Percentiles rank a stretch among this genome's conserved stretches.
Evolutionary conservation across 1,140 invertebrate species (phyloP).

Genomic region (Microplitis demolitor): DNA sequence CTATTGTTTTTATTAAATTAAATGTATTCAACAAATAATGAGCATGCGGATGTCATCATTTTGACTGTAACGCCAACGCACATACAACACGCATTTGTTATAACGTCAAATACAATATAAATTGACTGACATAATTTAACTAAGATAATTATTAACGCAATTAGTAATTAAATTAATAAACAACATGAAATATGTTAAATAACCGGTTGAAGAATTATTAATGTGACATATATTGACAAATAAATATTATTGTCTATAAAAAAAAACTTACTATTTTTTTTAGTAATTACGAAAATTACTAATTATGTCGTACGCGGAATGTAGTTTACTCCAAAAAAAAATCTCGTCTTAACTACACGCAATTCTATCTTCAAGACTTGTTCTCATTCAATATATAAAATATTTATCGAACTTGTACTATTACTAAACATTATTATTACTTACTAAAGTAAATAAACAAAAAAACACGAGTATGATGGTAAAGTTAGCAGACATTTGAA

Average conservation of each 20-base stretch:
- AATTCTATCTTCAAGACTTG: constrained; percentile 44
- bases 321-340: neutral
- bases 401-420: neutral
- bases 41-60: constrained; percentile 7
- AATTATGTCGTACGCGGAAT: neutral
- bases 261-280: neutral
- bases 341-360: constrained; percentile 28
- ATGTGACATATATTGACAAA: neutral
- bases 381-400: constrained; percentile 14
- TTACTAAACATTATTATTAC: neutral
- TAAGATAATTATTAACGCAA: too few species aligned
- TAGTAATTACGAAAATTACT: constrained; percentile 11
- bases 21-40: neutral
- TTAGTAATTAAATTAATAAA: too few species aligned
- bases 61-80: constrained; percentile 16
- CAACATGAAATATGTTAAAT: neutral
- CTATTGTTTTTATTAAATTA: too few species aligned
- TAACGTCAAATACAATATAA: too few species aligned
- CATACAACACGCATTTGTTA: neutral
- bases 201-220: constrained; percentile 2
- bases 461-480: too few species aligned
- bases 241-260: neutral
- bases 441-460: too few species aligned
- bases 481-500: too few species aligned
- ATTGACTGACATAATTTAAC: too few species aligned